Base-by-base conservation (phyloP, 2,113 vertebrate genomes). In the Xenopus borealis region DNA sequence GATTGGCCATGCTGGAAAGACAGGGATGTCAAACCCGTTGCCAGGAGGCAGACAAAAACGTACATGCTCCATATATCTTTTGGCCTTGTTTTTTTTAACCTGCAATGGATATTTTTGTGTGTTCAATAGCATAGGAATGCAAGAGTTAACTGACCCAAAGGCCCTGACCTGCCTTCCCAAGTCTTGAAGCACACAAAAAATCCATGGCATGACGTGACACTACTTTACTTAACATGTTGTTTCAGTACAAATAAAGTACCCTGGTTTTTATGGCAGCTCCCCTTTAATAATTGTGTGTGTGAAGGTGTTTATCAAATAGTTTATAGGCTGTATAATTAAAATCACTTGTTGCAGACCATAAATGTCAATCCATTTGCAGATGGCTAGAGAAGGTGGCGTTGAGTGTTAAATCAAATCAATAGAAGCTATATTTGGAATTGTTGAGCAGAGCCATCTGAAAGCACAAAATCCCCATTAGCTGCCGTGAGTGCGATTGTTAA, bases 1-100 rank as follows among this genome's bases (percentile, higher is more conserved):
- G 76, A 81, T 94, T 94, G 79, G 93, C 93, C 91, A 94, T 92
- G 80, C 93, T 94, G 78, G 33, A 16, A 12, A 82, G 9, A 64
- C 16, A 45, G 0, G 80, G 33, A 47, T 12, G n/a, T 12, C 8
- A 40, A 40, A 40, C 5, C 23, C 10, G 55, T n/a, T 16, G 52
- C 33, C 33, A 6, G 8, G 5, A 40, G 33, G 33, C 33, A 4
- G 33, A 40, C 8, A 40, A 40, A 27, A 40, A 7, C 8, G 1
- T 40, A 40, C 33, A 40, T 40, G 33, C 33, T 40, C 33, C 33
- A 40, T 27, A 3, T 6, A 40, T 0, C 16, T 65, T 62, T 27
- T 68, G 3, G 33, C 7, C 7, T 27, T 27, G 23, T 27, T 40
- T 40, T 40, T 40, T 40, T 40, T n/a, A n/a, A 40, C 33, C 33